Evolutionary conservation across 2,113 vertebrate species (phyloP), one percentile per base, ranked within the genome.

Genomic region (Calyptommatus sinebrachiatus): DNA sequence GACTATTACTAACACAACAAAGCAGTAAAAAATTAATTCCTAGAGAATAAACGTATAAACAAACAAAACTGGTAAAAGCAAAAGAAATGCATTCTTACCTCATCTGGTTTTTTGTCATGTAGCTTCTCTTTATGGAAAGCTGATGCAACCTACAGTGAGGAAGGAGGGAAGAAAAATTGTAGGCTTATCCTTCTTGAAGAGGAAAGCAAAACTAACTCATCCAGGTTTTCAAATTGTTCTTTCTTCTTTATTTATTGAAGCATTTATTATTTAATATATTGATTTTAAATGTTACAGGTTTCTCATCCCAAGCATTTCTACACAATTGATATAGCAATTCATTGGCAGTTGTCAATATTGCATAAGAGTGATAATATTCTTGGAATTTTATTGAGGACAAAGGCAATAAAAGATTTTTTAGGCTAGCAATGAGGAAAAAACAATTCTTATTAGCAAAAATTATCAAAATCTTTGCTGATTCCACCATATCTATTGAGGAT

Each of bases 81-180:
- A 41, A 67, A 81, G 11, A 26, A 70, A 29, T 63, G 1, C 9
- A 76, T 12, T 46, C 92, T 92, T 93, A 99, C 98, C 96, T 95
- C 85, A 20, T 84, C 81, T 26, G 90, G 50, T 11, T 86, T 84
- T 35, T 84, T 88, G 71, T 94, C 93, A 76, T 46, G 73, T 67
- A 83, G 53, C 71, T 1, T 2, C 14, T 91, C 93, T 81, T 90
- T 94, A 84, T 93, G 94, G 79, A 98, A 91, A 53, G 96, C 88
- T 65, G 94, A 95, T 46, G 94, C 91, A 91, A 98, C 96, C 98
- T 99, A 90, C 75, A 90, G 61, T 22, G 22, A 74, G 41, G 66
- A 18, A 29, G 91, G 76, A 77, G 41, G 66, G 11, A 29, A 91
- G 76, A 77, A 76, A 87, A 85, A 4, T 14, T 86, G 88, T 26